Evolutionary conservation across 1,140 invertebrate species (phyloP), one percentile per base, ranked within the genome.

Genomic region (Dendroctonus valens): DNA sequence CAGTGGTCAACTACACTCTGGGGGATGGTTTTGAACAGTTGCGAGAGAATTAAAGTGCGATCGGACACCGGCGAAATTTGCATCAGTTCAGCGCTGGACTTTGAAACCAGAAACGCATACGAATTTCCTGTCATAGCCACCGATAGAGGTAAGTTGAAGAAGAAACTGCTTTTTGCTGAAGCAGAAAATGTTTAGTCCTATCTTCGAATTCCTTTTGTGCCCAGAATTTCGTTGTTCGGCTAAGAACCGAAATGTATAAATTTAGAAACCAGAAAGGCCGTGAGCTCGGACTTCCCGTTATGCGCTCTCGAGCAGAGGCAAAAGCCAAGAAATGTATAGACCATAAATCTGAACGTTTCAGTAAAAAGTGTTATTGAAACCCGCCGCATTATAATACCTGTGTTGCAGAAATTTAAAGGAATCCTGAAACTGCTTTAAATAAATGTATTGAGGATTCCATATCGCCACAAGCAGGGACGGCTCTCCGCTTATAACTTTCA

Each of bases 81-180:
- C 80, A 87, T 98, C 37, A 84, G 86, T 11, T 85, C 85, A 5
- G 80, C 86, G 3, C 80, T 99, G 73, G 96, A 99, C 79, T 92
- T 90, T 78, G 97, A 99, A 81, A 86, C 84, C 5, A 83, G 89
- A 38, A 87, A 82, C 63, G 87, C 89, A 53, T 94, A 94, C 77
- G 95, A 98, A 77, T 91, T 99, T 74, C 92, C 95, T 5, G 89
- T 98, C 41, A 86, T 96, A 67, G 97, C 96, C 60, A 96, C 92
- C 40, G 96, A 98, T 80, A 85, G 93, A 87, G 94, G 95, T 94
- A 81, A 83, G 83, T 59, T 52, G 9, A 26, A 3, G 26, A 26
- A 26, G 26, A 1, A 26, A 26, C 26, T 26, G 1, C 26, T 26
- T 26, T 26, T 26, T 26, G 26, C 26, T 2, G 1, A 26, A 3